Evolutionary conservation across 2,797 vertebrate species (phyloP).

Genomic region (Hybognathus amarus): DNA sequence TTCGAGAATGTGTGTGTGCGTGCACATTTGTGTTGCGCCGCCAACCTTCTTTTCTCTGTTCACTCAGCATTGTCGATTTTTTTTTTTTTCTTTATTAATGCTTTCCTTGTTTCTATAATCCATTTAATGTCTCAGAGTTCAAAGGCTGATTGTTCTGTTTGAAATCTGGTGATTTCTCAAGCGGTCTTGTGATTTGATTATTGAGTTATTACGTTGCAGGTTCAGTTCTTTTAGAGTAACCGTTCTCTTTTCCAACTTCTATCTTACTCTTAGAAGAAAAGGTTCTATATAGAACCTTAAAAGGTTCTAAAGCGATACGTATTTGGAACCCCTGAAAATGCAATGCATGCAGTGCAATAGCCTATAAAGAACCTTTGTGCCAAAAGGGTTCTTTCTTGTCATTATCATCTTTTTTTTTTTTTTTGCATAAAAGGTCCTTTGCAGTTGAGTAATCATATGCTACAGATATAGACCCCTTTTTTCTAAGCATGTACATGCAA

Average conservation of each 20-base stretch:
- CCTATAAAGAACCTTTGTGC: too few relatives aligned
- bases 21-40: conserved; percentile 18
- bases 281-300: too few relatives aligned
- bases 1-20: conserved; percentile 42
- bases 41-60: conserved; percentile 29
- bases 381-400: too few relatives aligned
- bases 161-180: conserved; percentile 58
- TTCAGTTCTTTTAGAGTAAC: neutral
- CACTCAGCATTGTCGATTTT: conserved; percentile 42
- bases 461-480: too few relatives aligned
- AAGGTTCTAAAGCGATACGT: too few relatives aligned
- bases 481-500: too few relatives aligned
- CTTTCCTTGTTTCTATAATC: conserved; percentile 40
- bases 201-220: conserved; percentile 27
- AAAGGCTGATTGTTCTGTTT: conserved; percentile 40
- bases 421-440: too few relatives aligned
- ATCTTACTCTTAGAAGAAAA: too few relatives aligned
- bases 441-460: too few relatives aligned
- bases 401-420: too few relatives aligned
- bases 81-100: conserved; percentile 36
- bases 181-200: conserved; percentile 42
- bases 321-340: too few relatives aligned
- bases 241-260: neutral
- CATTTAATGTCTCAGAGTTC: conserved; percentile 37
- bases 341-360: too few relatives aligned